Evolutionary conservation across 2,888 invertebrate species (phyloP).

Genomic region (Meiosimyza platycephala): DNA sequence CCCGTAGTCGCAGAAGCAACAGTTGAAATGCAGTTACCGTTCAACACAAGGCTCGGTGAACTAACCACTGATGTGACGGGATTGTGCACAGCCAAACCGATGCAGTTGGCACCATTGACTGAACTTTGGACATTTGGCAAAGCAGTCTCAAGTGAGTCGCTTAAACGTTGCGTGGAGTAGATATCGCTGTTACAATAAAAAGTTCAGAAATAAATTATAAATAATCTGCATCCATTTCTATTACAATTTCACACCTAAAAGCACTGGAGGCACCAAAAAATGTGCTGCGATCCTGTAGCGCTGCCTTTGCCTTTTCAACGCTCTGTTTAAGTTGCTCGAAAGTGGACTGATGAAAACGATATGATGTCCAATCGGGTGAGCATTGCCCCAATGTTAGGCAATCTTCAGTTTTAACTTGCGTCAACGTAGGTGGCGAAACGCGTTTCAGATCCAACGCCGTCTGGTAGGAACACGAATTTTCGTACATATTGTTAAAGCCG

Average conservation of each 20-base stretch:
- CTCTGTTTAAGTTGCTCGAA: slow-evolving; percentile 91
- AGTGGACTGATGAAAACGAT: slow-evolving; percentile 86
- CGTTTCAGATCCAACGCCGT: slow-evolving; percentile 83
- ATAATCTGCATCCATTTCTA: neutral
- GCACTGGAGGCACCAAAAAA: slow-evolving; percentile 79
- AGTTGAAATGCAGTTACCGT: slow-evolving; percentile 64
- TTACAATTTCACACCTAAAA: slow-evolving; percentile 71
- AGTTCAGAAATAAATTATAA: slow-evolving; percentile 6
- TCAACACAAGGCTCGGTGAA: slow-evolving; percentile 55
- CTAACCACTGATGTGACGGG: slow-evolving; percentile 48
- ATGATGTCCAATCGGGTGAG: slow-evolving; percentile 80
- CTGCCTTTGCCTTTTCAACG: slow-evolving; percentile 91
- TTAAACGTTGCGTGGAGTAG: slow-evolving; percentile 65
- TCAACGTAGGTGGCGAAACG: slow-evolving; percentile 69
- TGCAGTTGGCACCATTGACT: slow-evolving; percentile 57
- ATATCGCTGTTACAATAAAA: slow-evolving; percentile 59
- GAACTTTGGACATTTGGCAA: slow-evolving; percentile 58
- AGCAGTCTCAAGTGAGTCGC: slow-evolving; percentile 61
- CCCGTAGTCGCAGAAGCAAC: slow-evolving; percentile 56
- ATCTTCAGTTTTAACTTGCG: slow-evolving; percentile 69
- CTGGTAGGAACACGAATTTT: slow-evolving; percentile 93
- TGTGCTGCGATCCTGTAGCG: slow-evolving; percentile 79
- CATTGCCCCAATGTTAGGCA: slow-evolving; percentile 68
- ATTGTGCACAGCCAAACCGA: slow-evolving; percentile 62
- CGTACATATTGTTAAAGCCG: slow-evolving; percentile 76